These are phyloP conservation scores for Tetramorium bicarinatum DNA, from an alignment of 2,888 invertebrate species.

Conservation along the genomic window DNA sequence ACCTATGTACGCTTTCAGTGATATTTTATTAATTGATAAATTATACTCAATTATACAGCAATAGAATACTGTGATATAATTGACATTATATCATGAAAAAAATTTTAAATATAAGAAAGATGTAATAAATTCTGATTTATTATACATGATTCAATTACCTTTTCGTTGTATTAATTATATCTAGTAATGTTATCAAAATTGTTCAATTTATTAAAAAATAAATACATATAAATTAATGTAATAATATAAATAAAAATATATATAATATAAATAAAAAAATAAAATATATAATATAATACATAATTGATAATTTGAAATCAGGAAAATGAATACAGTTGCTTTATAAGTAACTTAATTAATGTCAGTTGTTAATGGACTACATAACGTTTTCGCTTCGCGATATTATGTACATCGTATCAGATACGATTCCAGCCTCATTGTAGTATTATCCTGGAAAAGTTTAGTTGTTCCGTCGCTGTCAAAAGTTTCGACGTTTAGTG, in stretches of 20 bases:
- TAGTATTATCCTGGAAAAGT: slow-evolving; percentile 38
- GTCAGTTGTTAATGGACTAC: slow-evolving; percentile 19
- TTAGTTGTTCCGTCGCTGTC: slow-evolving; percentile 36
- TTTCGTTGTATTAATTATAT: slow-evolving; percentile 1
- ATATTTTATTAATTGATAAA: slow-evolving; percentile 29
- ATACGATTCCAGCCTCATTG: slow-evolving; percentile 16
- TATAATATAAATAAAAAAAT: no score
- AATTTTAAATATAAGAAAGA: background rate
- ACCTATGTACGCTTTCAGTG: background rate
- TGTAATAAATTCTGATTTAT: background rate
- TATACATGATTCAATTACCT: background rate
- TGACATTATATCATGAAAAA: background rate
- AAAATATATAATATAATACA: background rate
- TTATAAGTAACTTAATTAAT: slow-evolving; percentile 5
- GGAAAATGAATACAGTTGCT: background rate
- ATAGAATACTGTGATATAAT: background rate
- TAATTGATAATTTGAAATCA: background rate
- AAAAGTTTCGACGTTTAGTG: slow-evolving; percentile 48
- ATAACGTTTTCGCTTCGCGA: background rate
- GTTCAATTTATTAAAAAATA: background rate
- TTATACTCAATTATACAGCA: background rate
- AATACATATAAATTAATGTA: background rate
- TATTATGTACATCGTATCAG: background rate
- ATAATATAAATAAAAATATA: background rate
- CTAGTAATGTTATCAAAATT: background rate